A percentile compares a stretch with the other conserved stretches of the same genome.
Evolutionary conservation across 2,888 invertebrate species (phyloP).

Genomic region (Melinopterus prodromus): DNA sequence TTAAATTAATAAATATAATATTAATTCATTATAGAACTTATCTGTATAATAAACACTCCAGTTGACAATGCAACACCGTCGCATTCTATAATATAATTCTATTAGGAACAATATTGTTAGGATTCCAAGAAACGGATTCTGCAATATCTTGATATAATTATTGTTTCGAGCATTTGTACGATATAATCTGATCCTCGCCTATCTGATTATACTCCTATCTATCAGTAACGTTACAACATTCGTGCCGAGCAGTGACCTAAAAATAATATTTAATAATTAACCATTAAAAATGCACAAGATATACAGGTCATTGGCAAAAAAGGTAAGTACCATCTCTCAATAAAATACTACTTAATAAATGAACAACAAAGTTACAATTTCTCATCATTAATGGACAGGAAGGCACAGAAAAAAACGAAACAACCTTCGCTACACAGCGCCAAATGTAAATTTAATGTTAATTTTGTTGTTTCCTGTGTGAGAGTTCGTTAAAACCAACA

Average conservation of each 20-base stretch:
- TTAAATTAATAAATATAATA: too few species aligned
- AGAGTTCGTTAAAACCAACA: background rate
- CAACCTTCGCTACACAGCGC: slow-evolving; percentile 10
- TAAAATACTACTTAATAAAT: too few species aligned
- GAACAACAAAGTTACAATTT: background rate
- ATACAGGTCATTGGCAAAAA: background rate
- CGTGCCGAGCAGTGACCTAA: background rate
- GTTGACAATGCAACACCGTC: too few species aligned
- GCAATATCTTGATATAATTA: slow-evolving; percentile 16
- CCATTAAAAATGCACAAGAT: background rate
- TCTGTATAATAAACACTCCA: too few species aligned
- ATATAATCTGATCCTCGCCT: background rate
- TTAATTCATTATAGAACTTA: too few species aligned
- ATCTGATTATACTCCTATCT: background rate
- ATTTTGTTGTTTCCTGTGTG: slow-evolving; percentile 21
- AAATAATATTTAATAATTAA: background rate
- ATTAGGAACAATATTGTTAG: background rate
- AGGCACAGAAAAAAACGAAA: background rate
- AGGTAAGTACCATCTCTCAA: background rate
- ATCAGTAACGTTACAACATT: background rate
- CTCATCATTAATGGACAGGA: background rate
- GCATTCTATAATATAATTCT: background rate
- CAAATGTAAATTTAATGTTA: slow-evolving; percentile 24
- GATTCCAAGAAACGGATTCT: background rate
- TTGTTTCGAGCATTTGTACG: background rate